Conservation (phyloP, 2,797 vertebrate species). For the Brachyalestes nurse region DNA sequence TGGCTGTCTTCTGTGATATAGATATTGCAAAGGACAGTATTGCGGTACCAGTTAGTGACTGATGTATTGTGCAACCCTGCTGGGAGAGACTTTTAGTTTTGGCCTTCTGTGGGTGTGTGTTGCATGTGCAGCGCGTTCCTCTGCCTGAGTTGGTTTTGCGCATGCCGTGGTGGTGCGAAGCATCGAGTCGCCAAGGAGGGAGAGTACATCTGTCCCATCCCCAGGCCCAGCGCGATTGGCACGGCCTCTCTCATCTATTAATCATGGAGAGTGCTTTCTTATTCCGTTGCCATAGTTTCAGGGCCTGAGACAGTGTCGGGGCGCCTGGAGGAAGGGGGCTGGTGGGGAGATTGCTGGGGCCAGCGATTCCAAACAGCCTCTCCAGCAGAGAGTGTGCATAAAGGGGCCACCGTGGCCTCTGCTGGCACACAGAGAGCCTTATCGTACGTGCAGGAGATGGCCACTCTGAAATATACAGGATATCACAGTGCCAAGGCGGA, state of each 20-base stretch:
- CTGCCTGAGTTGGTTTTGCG: conserved; percentile 50
- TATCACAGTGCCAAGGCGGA: not conserved
- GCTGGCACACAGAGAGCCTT: conserved; percentile 32
- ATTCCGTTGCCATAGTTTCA: conserved; percentile 99
- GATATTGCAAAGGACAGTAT: not conserved
- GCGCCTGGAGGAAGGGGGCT: conserved; percentile 85
- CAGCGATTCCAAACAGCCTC: conserved; percentile 76
- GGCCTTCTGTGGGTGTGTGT: conserved; percentile 26
- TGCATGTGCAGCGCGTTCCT: conserved; percentile 28
- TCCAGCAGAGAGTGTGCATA: conserved; percentile 70
- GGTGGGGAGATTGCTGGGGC: conserved; percentile 76
- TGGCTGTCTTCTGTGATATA: not conserved
- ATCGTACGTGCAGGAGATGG: conserved; percentile 33
- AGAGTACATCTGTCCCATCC: conserved; percentile 78
- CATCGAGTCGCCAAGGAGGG: conserved; percentile 55
- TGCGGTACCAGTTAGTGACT: not conserved
- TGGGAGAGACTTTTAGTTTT: not conserved
- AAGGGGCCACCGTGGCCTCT: conserved; percentile 65
- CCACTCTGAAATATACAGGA: conserved; percentile 29
- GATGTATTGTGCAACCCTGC: not conserved
- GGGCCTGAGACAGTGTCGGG: conserved; percentile 92
- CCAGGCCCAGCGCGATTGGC: conserved; percentile 83
- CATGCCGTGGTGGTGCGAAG: conserved; percentile 61
- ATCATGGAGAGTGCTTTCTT: conserved; percentile 98
- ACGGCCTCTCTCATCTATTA: conserved; percentile 98